Base-by-base conservation (phyloP, 2,797 vertebrate species). In the Gambusia yucatana region DNA sequence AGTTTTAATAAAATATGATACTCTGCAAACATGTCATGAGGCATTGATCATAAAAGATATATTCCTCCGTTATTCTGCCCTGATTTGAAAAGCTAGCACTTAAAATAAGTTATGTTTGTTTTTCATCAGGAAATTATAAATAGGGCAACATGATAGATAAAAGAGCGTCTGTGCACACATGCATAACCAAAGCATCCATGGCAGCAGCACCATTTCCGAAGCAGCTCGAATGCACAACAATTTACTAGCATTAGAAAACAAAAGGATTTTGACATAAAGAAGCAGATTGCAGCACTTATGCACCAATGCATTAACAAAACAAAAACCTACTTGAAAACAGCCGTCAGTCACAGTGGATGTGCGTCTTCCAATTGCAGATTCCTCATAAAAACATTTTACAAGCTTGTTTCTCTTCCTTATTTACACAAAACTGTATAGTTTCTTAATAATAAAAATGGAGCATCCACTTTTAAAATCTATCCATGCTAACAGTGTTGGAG, bases 271-370 rank as follows among this genome's bases (percentile, higher is more conserved):
- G 36, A 67, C 17, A 43, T n/a, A 25, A n/a, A 69, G 25, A 69
- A 69, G 6, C 41, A n/a, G 41, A 44, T 7, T 14, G 3, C 0
- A 44, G 22, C 25, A n/a, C 22, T 43, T 69, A 43, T 69, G 22
- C 25, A 69, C 25, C 11, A 13, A 69, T 69, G 11, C 20, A 69
- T 69, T 50, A 36, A 61, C 20, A 13, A 46, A 8, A 75, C 20
- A 20, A 71, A 43, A 80, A 82, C 72, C 72, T 90, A 91, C 89
- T 72, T 88, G 76, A 47, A 59, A 77, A 61, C 69, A 78, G 71
- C 33, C 28, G 10, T 77, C 72, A 71, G 76, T 77, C 80, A 59
- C 22, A 76, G 81, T 48, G 59, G 76, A 77, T 50, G 17, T 63
- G 47, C 85, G 72, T 82, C 85, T 63, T 77, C 73, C 46, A 77